Conservation (phyloP, 2,797 vertebrate species). For the Trichosurus vulpecula region DNA sequence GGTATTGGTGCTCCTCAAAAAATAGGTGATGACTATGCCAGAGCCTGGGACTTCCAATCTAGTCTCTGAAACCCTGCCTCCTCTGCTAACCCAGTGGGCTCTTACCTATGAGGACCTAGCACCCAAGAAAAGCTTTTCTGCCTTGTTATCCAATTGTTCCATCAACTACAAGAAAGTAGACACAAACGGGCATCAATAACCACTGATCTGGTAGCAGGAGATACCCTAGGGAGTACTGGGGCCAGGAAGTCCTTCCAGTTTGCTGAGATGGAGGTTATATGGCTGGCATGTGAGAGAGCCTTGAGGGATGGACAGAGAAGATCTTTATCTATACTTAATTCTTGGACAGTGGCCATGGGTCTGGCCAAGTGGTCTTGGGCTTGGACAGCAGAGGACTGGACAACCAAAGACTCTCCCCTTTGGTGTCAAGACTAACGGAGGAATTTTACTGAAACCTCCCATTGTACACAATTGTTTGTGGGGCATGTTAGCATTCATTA, state of each 20-base stretch:
- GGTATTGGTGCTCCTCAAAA: background rate
- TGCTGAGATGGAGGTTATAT: background rate
- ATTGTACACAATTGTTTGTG: background rate
- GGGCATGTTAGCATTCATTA: background rate
- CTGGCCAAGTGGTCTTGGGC: background rate
- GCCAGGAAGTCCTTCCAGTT: background rate
- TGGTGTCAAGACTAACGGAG: background rate
- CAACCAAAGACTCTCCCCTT: background rate
- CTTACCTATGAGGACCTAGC: background rate
- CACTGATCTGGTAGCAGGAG: background rate
- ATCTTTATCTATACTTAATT: background rate
- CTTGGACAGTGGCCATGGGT: background rate
- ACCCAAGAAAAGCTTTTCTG: background rate
- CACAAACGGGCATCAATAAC: background rate
- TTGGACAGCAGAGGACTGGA: background rate
- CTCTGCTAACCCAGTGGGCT: background rate
- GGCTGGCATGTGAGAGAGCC: background rate
- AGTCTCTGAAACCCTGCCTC: background rate
- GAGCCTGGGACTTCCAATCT: background rate
- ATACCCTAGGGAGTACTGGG: background rate
- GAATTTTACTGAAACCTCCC: background rate
- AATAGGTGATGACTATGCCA: background rate
- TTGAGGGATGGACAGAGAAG: background rate
- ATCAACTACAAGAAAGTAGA: background rate
- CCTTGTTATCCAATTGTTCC: background rate